Conservation (phyloP, 2,797 vertebrate species). For the Graptemys geographica region DNA sequence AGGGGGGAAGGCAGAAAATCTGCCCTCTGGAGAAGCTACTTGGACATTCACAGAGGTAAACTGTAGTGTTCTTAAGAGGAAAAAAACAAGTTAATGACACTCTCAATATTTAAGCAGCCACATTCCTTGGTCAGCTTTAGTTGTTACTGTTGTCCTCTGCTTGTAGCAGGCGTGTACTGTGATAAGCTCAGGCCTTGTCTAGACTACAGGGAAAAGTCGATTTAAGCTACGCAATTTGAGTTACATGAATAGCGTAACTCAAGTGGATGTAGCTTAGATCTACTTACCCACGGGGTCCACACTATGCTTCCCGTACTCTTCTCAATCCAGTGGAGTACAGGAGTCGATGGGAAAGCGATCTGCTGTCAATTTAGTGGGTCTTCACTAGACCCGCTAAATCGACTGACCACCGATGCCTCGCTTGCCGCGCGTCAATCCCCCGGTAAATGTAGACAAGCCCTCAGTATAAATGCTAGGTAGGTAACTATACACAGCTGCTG, state of each 20-base stretch:
- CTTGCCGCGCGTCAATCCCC: rapidly evolving
- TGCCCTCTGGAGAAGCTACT: not conserved
- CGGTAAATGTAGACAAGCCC: too few species aligned
- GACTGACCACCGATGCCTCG: too few species aligned
- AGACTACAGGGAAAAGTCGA: too few species aligned
- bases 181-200: not conserved
- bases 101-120: not conserved
- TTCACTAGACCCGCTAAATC: too few species aligned
- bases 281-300: too few species aligned
- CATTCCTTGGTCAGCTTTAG: not conserved
- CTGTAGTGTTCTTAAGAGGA: not conserved
- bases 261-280: too few species aligned
- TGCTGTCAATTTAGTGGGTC: too few species aligned
- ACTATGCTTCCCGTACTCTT: too few species aligned
- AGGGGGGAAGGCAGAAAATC: not conserved
- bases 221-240: too few species aligned
- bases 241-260: too few species aligned
- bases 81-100: not conserved
- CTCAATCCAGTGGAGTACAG: too few species aligned
- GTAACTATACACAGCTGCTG: not conserved
- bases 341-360: too few species aligned
- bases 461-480: not conserved
- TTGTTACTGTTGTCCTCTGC: not conserved
- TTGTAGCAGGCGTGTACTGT: not conserved
- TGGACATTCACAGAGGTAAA: not conserved